Evolutionary conservation across 2,113 vertebrate genomes (phyloP).

Genomic region (Varanus komodoensis): DNA sequence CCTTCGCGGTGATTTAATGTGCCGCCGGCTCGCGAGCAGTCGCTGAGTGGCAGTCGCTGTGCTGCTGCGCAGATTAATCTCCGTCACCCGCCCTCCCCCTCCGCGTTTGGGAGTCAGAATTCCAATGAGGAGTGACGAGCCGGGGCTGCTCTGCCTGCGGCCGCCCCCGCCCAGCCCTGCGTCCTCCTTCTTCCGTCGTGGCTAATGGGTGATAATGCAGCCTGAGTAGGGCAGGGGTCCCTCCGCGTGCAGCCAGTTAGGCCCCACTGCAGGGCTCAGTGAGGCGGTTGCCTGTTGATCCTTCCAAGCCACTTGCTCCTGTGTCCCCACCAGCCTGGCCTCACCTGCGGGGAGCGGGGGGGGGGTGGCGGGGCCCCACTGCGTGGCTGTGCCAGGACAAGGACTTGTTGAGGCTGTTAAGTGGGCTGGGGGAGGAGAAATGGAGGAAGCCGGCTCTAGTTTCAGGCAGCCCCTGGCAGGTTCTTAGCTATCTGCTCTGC

Average conservation of each 20-base stretch:
- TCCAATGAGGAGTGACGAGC: background rate
- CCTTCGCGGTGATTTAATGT: background rate
- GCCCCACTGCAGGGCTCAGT: no score
- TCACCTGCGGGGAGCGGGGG: background rate
- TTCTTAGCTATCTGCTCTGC: no score
- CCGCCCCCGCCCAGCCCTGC: background rate
- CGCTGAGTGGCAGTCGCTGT: background rate
- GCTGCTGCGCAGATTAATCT: background rate
- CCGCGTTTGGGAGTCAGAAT: background rate
- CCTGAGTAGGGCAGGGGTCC: constrained; percentile 77
- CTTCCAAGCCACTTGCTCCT: background rate
- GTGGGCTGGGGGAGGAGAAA: no score
- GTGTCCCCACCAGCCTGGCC: background rate
- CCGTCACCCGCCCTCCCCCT: background rate
- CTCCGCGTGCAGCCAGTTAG: background rate
- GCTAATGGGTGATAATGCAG: constrained; percentile 88
- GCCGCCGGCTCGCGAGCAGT: background rate
- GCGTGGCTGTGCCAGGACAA: no score
- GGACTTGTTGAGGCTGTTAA: no score
- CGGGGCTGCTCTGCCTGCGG: background rate
- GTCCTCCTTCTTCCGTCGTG: constrained; percentile 29
- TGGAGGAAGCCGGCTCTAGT: no score
- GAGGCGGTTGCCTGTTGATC: no score
- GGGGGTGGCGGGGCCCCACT: no score
- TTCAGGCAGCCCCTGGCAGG: no score